Evolutionary conservation across 2,888 invertebrate genomes (phyloP).

Genomic region (Achlya flavicornis): DNA sequence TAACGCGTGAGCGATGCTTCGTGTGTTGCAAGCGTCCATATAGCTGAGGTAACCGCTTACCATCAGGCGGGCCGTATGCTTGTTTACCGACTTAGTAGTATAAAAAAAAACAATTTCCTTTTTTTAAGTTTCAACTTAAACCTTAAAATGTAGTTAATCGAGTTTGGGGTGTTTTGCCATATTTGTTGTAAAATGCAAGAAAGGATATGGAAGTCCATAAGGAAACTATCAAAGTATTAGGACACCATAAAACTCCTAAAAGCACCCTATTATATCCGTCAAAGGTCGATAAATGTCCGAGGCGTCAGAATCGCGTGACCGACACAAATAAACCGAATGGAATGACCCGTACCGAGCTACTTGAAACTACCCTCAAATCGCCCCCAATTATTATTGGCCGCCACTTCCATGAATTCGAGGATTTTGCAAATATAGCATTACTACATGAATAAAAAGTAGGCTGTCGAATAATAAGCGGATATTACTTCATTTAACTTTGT

Average conservation of each 20-base stretch:
- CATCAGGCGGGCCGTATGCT: no score
- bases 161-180: no score
- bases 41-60: no score
- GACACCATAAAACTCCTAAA: conserved; percentile 1
- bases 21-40: no score
- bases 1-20: no score
- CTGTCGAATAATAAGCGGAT: conserved; percentile 25
- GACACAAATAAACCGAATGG: conserved; percentile 40
- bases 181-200: not conserved
- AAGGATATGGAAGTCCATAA: not conserved
- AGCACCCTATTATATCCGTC: conserved; percentile 20
- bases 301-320: conserved; percentile 51
- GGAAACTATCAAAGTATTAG: not conserved
- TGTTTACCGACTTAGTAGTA: no score
- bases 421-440: conserved; percentile 32
- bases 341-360: conserved; percentile 37
- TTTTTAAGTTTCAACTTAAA: no score
- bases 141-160: no score
- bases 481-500: conserved; percentile 39
- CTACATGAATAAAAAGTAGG: conserved; percentile 16
- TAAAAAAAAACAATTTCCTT: no score
- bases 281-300: conserved; percentile 36
- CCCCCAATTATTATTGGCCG: conserved; percentile 37
- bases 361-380: conserved; percentile 41
- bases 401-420: conserved; percentile 28